phyloP scores from a whole-genome alignment of 2,113 vertebrate genomes.

The Ammospiza caudacuta region DNA sequence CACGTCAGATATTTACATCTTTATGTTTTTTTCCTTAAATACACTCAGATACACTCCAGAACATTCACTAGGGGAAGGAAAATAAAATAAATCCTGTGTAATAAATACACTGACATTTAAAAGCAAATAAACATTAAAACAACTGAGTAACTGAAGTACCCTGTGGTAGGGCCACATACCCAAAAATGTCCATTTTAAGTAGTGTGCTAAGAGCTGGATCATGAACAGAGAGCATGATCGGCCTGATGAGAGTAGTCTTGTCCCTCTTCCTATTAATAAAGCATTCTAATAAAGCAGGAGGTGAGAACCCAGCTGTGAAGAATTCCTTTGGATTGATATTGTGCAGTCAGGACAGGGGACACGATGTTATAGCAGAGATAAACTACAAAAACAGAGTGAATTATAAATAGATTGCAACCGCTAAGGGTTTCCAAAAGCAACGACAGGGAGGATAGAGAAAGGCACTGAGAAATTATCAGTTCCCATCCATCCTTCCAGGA shows the following conservation, averaged over 20 bases:
- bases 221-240: rapidly evolving
- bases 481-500: not conserved
- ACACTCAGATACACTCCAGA: not conserved
- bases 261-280: not conserved
- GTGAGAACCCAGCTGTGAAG: not conserved
- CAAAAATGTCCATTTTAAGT: conserved; percentile 14
- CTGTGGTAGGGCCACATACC: not conserved
- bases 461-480: not conserved
- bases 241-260: not conserved
- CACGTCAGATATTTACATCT: not conserved
- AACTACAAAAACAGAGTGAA: not conserved
- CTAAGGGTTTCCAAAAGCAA: conserved; percentile 18
- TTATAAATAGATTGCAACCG: conserved; percentile 40
- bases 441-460: not conserved
- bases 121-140: not conserved
- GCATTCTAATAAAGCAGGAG: not conserved
- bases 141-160: not conserved
- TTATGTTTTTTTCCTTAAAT: not conserved
- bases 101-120: not conserved
- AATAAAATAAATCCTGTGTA: not conserved
- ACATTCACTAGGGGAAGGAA: not conserved
- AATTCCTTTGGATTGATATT: not conserved
- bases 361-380: conserved; percentile 11
- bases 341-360: not conserved
- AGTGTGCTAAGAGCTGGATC: not conserved